Evolutionary conservation across 2,113 vertebrate species (phyloP).

Genomic region (Aegithalos caudatus): DNA sequence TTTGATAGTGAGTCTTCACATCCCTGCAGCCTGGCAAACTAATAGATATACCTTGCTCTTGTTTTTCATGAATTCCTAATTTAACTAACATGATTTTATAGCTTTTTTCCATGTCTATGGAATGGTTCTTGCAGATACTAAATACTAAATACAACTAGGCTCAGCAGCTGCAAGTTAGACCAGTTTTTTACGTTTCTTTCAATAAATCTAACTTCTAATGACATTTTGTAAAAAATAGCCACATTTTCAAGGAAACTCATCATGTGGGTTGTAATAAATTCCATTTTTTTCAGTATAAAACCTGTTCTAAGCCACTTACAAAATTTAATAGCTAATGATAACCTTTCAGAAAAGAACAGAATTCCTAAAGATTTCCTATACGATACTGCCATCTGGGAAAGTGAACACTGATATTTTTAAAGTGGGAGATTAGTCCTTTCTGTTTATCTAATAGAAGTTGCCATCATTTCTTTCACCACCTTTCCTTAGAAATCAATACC

Average conservation of each 20-base stretch:
- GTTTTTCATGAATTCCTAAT: neutral
- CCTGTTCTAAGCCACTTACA: neutral
- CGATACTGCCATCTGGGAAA: neutral
- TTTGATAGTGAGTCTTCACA: neutral
- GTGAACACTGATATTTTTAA: neutral
- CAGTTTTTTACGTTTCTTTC: rapidly evolving
- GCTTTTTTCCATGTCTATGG: neutral
- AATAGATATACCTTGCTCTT: neutral
- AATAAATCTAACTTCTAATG: neutral
- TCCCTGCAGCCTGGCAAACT: neutral
- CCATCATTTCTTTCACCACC: neutral
- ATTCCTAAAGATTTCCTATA: neutral
- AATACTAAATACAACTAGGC: neutral
- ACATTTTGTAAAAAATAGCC: neutral
- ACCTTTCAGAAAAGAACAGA: neutral
- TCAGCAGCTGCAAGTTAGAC: neutral
- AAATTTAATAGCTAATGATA: neutral
- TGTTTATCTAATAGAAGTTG: neutral
- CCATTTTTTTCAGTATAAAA: neutral
- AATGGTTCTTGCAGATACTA: neutral
- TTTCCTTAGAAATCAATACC: neutral
- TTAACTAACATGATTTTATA: neutral
- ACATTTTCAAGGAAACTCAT: neutral
- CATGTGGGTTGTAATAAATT: neutral
- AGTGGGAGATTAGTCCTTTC: neutral